A percentile compares a stretch with the other conserved stretches of the same genome.
Evolutionary conservation across 2,888 invertebrate species (phyloP).

Genomic region (Drosophila nr. fundita): DNA sequence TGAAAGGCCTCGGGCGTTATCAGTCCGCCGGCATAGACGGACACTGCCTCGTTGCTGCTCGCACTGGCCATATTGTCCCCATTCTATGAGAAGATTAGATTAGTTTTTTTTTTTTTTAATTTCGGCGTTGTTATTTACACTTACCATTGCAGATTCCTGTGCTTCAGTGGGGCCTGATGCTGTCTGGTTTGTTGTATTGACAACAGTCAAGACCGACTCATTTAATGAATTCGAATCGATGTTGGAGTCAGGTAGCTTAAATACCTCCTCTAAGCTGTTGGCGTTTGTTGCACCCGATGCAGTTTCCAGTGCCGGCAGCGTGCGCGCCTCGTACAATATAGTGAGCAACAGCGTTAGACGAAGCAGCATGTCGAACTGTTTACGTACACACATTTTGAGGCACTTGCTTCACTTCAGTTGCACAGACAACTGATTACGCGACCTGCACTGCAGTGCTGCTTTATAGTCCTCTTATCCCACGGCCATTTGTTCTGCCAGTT

Average conservation of each 20-base stretch:
- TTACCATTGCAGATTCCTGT: conserved; percentile 49
- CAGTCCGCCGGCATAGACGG: conserved; percentile 74
- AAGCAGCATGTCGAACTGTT: conserved; percentile 21
- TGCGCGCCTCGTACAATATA: conserved; percentile 9
- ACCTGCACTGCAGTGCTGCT: conserved; percentile 4
- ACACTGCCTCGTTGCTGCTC: conserved; percentile 76
- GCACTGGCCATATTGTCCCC: conserved; percentile 70
- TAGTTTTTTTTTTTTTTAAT: neutral
- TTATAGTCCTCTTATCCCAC: conserved; percentile 32
- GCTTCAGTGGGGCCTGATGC: conserved; percentile 10
- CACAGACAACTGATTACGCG: conserved; percentile 28
- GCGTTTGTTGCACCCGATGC: conserved; percentile 26
- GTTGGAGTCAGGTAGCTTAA: conserved; percentile 54
- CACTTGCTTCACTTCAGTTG: conserved; percentile 27
- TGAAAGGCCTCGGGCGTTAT: conserved; percentile 83
- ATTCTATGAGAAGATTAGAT: conserved; percentile 38
- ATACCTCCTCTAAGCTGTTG: conserved; percentile 63
- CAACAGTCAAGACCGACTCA: conserved; percentile 11
- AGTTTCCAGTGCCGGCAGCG: conserved; percentile 63
- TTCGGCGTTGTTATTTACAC: neutral
- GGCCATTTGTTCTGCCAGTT: conserved; percentile 21
- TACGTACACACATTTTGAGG: conserved; percentile 43
- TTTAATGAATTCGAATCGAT: conserved; percentile 18
- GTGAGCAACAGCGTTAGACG: conserved; percentile 45
- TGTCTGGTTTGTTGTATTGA: conserved; percentile 28